Evolutionary conservation across 1,140 invertebrate species (phyloP).

Genomic region (Agrypnia vestita): DNA sequence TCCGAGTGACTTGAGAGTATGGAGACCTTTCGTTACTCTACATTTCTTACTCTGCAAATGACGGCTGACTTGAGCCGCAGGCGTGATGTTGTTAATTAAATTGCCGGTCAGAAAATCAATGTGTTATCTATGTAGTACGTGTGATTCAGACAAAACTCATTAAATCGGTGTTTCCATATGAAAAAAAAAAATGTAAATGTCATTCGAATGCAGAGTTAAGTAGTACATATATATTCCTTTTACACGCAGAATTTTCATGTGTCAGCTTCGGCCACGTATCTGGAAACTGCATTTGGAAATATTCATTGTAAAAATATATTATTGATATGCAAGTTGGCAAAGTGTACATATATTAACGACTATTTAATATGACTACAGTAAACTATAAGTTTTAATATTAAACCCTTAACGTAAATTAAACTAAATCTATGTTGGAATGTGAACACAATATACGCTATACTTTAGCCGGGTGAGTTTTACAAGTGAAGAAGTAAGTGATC

Average conservation of each 20-base stretch:
- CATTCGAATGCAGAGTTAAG: no score
- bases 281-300: constrained; percentile 14
- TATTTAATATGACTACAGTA: constrained; percentile 47
- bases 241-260: neutral
- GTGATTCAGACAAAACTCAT: no score
- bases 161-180: no score
- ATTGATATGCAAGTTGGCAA: constrained; percentile 34
- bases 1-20: no score
- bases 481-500: neutral
- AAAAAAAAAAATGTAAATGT: no score
- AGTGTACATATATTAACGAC: constrained; percentile 58
- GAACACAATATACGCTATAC: no score
- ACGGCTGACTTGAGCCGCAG: no score
- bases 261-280: constrained; percentile 8
- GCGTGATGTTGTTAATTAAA: no score
- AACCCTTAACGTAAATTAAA: constrained; percentile 24
- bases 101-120: no score
- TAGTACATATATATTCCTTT: neutral
- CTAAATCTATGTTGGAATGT: constrained; percentile 8
- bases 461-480: neutral
- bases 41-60: no score
- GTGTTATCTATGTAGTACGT: no score
- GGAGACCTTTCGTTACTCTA: no score
- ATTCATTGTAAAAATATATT: constrained; percentile 48
- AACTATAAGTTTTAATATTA: constrained; percentile 47